These are phyloP conservation scores for Avahi laniger DNA, from an alignment of 2,797 vertebrate genomes.

Conservation along the genomic window DNA sequence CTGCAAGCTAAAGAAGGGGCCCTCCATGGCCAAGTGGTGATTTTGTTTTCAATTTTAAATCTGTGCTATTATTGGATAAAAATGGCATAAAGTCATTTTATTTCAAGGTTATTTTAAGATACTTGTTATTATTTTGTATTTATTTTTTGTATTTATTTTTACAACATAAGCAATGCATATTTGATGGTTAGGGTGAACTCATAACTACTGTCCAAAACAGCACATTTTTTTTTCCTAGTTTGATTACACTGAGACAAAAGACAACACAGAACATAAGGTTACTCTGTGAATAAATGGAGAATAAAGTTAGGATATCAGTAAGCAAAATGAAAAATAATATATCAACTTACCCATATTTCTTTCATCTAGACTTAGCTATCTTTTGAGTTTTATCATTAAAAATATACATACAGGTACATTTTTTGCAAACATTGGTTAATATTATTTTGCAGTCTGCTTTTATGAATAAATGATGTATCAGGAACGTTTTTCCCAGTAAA, in stretches of 20 bases:
- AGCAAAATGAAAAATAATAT: background rate
- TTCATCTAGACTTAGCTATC: background rate
- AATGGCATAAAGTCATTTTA: background rate
- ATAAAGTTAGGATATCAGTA: background rate
- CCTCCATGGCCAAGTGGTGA: background rate
- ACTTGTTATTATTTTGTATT: background rate
- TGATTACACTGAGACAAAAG: background rate
- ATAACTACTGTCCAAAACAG: background rate
- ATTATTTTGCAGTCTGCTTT: background rate
- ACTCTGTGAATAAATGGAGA: background rate
- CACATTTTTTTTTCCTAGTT: background rate
- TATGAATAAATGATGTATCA: background rate
- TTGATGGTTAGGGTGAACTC: background rate
- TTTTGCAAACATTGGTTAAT: background rate
- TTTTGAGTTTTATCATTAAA: background rate
- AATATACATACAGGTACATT: background rate
- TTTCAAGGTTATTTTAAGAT: background rate
- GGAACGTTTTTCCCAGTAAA: background rate
- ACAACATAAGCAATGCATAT: background rate
- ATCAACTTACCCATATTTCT: background rate
- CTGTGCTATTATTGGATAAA: background rate
- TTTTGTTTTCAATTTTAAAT: background rate
- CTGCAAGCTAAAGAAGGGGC: background rate
- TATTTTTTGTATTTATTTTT: slow-evolving; percentile 27
- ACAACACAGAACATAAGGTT: background rate